Evolutionary conservation across 2,113 vertebrate genomes (phyloP).

Genomic region (Oreotrochilus melanogaster): DNA sequence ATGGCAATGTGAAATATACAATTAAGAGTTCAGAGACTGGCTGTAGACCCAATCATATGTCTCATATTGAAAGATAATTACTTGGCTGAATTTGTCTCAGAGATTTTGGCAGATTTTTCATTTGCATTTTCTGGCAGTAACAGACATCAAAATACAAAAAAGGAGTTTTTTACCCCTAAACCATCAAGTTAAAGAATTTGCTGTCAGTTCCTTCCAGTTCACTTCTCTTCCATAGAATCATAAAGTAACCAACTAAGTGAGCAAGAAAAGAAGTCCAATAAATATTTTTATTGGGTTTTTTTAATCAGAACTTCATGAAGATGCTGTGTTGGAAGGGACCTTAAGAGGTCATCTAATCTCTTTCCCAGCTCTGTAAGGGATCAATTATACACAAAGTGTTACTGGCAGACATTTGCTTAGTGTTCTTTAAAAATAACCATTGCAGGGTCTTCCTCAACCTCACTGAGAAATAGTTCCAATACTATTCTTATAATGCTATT

Average conservation of each 20-base stretch:
- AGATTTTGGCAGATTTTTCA: neutral
- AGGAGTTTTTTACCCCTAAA: neutral
- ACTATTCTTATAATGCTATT: neutral
- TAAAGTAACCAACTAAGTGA: constrained; percentile 13
- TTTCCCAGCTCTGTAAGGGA: neutral
- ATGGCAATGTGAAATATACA: neutral
- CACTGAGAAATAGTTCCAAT: neutral
- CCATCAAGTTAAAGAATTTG: constrained; percentile 36
- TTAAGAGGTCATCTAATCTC: neutral
- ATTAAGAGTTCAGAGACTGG: neutral
- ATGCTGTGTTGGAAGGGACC: neutral
- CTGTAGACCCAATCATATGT: neutral
- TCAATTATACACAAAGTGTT: neutral
- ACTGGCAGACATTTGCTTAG: neutral
- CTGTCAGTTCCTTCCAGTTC: constrained; percentile 29
- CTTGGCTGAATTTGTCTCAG: neutral
- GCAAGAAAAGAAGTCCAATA: neutral
- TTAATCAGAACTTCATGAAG: neutral
- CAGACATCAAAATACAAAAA: neutral
- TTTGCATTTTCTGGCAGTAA: constrained; percentile 18
- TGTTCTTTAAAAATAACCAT: neutral
- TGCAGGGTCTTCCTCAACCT: neutral
- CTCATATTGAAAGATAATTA: neutral
- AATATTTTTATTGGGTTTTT: neutral
- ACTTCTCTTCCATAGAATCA: neutral